A percentile compares a stretch with the other conserved stretches of the same genome.
Evolutionary conservation across 2,888 invertebrate genomes (phyloP).

Genomic region (Coronaproctus castanopsis): DNA sequence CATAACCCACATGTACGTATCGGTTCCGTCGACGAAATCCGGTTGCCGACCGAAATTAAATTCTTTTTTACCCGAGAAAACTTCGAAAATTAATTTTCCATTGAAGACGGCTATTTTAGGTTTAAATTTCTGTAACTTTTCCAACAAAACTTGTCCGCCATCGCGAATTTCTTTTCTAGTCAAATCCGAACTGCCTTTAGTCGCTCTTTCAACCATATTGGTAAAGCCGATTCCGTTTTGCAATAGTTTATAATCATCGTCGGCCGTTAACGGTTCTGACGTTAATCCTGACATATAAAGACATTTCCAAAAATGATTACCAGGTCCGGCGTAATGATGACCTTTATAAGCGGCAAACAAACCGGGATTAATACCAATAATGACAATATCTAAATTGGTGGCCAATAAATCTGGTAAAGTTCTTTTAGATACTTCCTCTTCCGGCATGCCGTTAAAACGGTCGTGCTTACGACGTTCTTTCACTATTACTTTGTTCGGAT

Average conservation of each 20-base stretch:
- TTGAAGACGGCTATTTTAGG: conserved; percentile 96
- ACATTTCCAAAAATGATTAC: conserved; percentile 99
- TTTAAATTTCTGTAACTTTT: conserved; percentile 74
- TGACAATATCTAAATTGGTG: conserved; percentile 88
- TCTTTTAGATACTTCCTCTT: conserved; percentile 83
- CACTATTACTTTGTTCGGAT: conserved; percentile 22
- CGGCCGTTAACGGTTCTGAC: conserved; percentile 84
- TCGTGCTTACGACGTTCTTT: conserved; percentile 87
- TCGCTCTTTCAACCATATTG: conserved; percentile 89
- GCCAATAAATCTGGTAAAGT: conserved; percentile 86
- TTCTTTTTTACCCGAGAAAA: conserved; percentile 91
- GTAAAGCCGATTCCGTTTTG: conserved; percentile 94
- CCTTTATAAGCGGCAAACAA: conserved; percentile 93
- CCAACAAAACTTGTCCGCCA: conserved; percentile 67
- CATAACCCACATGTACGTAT: conserved; percentile 98
- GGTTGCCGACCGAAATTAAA: conserved; percentile 92
- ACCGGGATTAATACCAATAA: conserved; percentile 96
- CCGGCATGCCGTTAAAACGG: conserved; percentile 87
- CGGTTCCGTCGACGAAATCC: conserved; percentile 77
- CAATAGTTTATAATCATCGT: conserved; percentile 81
- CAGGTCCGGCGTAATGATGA: conserved; percentile 95
- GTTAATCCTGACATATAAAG: conserved; percentile 83
- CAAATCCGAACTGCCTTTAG: conserved; percentile 87
- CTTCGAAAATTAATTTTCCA: conserved; percentile 96
- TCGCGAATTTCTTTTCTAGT: conserved; percentile 85